These are phyloP conservation scores for Panulirus ornatus DNA, from an alignment of 1,140 invertebrate species.

Conservation along the genomic window DNA sequence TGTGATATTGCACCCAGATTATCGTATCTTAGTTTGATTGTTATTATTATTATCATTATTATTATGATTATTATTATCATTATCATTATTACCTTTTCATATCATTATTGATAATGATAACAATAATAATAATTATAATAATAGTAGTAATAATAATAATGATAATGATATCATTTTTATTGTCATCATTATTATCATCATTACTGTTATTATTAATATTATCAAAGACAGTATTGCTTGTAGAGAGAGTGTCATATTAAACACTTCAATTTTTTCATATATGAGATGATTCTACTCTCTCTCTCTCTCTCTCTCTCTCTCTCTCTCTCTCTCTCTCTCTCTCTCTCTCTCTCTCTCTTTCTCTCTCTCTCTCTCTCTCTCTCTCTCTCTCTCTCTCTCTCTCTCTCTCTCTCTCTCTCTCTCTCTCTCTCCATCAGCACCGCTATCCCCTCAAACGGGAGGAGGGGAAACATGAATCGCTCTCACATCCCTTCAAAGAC, in stretches of 20 bases:
- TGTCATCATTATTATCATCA: background rate
- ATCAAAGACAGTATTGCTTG: too few relatives aligned
- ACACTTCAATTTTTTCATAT: too few relatives aligned
- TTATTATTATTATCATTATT: too few relatives aligned
- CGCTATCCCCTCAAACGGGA: too few relatives aligned
- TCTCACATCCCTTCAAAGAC: too few relatives aligned
- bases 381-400: background rate
- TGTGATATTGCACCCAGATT: background rate
- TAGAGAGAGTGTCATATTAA: too few relatives aligned
- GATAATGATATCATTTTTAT: background rate
- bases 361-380: background rate
- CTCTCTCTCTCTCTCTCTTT: background rate
- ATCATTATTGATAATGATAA: background rate
- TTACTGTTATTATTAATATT: conserved; percentile 22
- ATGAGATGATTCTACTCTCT: too few relatives aligned
- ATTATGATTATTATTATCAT: too few relatives aligned
- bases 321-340: too few relatives aligned
- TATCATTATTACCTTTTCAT: background rate
- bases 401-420: background rate
- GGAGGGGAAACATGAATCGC: too few relatives aligned
- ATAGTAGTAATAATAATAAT: background rate
- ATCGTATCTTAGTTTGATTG: background rate
- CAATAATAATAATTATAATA: background rate
- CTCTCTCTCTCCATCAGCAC: background rate
- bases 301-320: too few relatives aligned